Conservation (phyloP, 2,888 invertebrate species). For the Platycheirus albimanus region DNA sequence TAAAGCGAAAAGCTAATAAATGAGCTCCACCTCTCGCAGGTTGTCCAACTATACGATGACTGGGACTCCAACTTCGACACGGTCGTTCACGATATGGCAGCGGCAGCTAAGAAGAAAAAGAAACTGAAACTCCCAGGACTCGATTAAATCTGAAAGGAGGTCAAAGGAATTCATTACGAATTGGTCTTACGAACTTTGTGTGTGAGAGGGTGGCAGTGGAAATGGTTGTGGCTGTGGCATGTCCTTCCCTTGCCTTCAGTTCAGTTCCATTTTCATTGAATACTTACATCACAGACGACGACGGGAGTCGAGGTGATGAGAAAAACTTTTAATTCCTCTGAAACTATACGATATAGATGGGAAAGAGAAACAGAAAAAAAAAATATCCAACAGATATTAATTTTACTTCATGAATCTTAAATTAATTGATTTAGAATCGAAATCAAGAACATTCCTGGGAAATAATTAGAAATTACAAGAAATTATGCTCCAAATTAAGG, state of each 20-base stretch:
- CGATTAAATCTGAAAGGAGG: constrained; percentile 42
- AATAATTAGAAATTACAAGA: not conserved
- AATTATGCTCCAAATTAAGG: not conserved
- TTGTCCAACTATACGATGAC: no score
- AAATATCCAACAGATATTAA: constrained; percentile 5
- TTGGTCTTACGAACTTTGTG: constrained; percentile 6
- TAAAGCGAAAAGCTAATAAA: constrained; percentile 63
- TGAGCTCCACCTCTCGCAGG: constrained; percentile 35
- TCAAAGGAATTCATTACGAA: constrained; percentile 43
- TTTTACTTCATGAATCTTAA: constrained; percentile 14
- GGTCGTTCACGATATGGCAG: no score
- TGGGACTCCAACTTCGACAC: no score
- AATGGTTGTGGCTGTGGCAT: not conserved
- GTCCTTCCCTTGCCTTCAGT: not conserved
- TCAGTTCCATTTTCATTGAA: constrained; percentile 7
- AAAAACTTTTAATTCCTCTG: constrained; percentile 25
- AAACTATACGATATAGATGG: constrained; percentile 4
- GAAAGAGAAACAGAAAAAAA: no score
- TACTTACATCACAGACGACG: no score
- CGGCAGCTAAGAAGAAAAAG: not conserved
- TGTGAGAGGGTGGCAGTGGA: not conserved
- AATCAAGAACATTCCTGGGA: not conserved
- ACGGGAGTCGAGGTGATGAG: constrained; percentile 16
- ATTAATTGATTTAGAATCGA: constrained; percentile 41
- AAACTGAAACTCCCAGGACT: constrained; percentile 17